Evolutionary conservation across 2,113 vertebrate genomes (phyloP).

Genomic region (Hemicordylus capensis): DNA sequence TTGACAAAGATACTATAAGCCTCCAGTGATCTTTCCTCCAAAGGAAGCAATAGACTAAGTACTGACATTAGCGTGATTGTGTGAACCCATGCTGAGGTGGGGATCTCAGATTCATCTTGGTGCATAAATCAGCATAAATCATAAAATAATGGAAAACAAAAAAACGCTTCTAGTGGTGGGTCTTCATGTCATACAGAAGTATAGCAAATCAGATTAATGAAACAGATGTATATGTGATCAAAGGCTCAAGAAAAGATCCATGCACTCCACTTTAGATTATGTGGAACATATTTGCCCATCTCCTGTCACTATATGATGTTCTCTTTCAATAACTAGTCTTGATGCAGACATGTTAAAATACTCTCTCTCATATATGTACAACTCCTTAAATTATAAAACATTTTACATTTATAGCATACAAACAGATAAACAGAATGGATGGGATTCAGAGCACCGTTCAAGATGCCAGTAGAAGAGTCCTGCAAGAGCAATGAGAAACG

Average conservation of each 20-base stretch:
- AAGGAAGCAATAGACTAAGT: too few species aligned
- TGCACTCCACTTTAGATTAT: not conserved
- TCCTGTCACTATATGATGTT: not conserved
- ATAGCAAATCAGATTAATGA: too few species aligned
- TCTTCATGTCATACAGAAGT: too few species aligned
- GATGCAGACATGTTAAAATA: not conserved
- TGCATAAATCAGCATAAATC: too few species aligned
- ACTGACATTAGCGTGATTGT: too few species aligned
- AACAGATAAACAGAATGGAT: not conserved
- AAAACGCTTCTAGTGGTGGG: too few species aligned
- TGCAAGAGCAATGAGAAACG: not conserved
- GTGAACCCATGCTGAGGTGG: too few species aligned
- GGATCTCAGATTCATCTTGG: too few species aligned
- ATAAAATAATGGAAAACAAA: too few species aligned
- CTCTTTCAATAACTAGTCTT: not conserved
- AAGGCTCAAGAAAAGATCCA: not conserved
- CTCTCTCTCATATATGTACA: not conserved
- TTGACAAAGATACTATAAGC: too few species aligned
- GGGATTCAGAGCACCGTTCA: not conserved
- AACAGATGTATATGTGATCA: not conserved
- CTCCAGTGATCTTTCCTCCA: too few species aligned
- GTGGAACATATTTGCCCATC: not conserved
- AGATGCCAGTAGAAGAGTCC: not conserved
- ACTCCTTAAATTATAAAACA: not conserved
- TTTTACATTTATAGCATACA: not conserved